Evolutionary conservation across 2,797 vertebrate genomes (phyloP), one percentile per base, ranked within the genome.

Genomic region (Coregonus suidteri): DNA sequence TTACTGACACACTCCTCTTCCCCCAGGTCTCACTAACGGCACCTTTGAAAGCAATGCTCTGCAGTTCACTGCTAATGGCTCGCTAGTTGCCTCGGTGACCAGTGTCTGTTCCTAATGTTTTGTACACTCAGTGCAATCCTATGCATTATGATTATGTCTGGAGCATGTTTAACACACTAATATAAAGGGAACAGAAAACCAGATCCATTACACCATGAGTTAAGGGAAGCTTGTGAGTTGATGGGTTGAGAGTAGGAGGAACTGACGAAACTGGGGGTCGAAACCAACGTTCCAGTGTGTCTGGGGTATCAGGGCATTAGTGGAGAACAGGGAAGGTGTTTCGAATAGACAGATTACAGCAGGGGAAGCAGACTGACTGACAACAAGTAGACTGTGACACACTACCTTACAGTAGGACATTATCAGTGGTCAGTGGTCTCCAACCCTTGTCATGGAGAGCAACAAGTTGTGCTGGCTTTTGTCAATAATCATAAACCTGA

Each of bases 11-110:
- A 66, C 7, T 76, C 7, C 4, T 75, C 73, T 30, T 25, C 72
- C 20, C 3, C 4, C 82, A 99, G 98, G 98, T 93, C 88, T 97
- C 82, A 93, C 95, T 9, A 95, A 96, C 4, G 95, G 96, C 77
- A 95, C 93, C 0, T 59, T 59, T 6, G 56, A 18, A 18, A n/a
- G 56, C 56, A 56, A 59, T 20, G n/a, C 56, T 18, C 56, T 59
- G 56, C 56, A 59, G 56, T 59, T 6, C 18, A 59, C 16, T 59
- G 18, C 54, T 59, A 59, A 59, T 1, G 20, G 86, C 0, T 94
- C 96, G 0, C 84, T 95, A 16, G 80, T 77, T 2, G 83, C 56
- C 14, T 80, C 92, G 0, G 92, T 98, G 51, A 94, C 90, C 34
- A 90, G 83, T 67, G 79, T 99, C 80, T 95, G 41, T 9, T 41